Base-by-base conservation (phyloP, 1,140 invertebrate genomes). In the Lutraria rhynchaena region DNA sequence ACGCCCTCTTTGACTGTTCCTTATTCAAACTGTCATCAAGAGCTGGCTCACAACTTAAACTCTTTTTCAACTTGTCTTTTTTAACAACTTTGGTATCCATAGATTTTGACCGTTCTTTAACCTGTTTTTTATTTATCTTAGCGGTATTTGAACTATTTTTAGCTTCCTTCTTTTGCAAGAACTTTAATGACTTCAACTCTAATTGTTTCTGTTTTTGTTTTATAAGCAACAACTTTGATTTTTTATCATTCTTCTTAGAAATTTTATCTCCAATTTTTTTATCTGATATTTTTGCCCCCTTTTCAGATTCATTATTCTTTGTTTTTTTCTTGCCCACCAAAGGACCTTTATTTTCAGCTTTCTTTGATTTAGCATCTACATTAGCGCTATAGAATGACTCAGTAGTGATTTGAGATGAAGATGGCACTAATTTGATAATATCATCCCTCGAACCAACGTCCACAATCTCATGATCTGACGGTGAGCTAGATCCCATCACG, bases 381-480 rank as follows among this genome's bases (percentile, higher is more conserved):
- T 41, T 41, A 41, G 37, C 37, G 15, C 37, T 41, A 41, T 41
- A 41, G 15, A 41, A 41, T 5, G 37, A 41, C 15, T 41, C 37
- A 7, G 37, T 7, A 41, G 5, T 41, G 15, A 41, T 41, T 57
- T 73, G 41, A n/a, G 60, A 44, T 9, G 15, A 31, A 37, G 29
- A 35, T 63, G 57, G 51, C 55, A 57, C 57, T 27, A 27, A 70
- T 60, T 69, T 71, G 19, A 74, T 60, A 33, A 73, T 53, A n/a
- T 80, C 76, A 31, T 80, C 76, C 31, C 65, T 58, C 19, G 55
- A 31, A 17, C 76, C 76, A 29, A 80, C 76, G 46, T 80, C 76
- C 7, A 73, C 44, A 44, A 69, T 55, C 33, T 80, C 76, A 53
- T 80, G 65, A 22, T 80, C 76, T 19, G 63, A 80, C 3, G 53